Evolutionary conservation across 2,888 invertebrate genomes (phyloP), one percentile per base, ranked within the genome.

Genomic region (Ditylenchus weischeri): DNA sequence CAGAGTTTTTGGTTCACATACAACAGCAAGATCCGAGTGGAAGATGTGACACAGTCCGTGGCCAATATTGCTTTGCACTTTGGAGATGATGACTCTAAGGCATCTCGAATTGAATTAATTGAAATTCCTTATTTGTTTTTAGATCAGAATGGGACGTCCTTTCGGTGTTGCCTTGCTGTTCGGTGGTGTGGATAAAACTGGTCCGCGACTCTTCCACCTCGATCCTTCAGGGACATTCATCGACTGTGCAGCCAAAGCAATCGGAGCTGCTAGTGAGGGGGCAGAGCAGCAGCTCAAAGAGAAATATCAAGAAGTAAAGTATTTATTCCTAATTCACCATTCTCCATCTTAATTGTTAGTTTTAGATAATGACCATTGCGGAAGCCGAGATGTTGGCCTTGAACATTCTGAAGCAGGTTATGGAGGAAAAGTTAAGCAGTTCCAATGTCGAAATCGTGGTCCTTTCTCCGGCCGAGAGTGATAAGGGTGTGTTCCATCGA

Each of bases 1-100:
- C 79, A 81, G 64, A 78, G 80, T 69, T 82, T 75, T 74, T 82
- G 79, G 80, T 82, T 82, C 73, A 78, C 78, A 15, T 82, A 82
- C 75, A 79, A 79, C 43, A 69, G 74, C 21, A 81, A 82, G 68
- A 82, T 81, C 64, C 75, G 81, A 3, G 91, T 96, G 4, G 98
- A 98, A 85, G 95, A 94, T 10, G 93, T 95, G 77, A 94, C 96
- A 0, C 95, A 96, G 84, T 93, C 96, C 5, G 96, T 99, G 0
- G 95, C 96, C 54, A 95, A 96, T 85, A 86, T 98, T 78, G 96
- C 98, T n/a, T 92, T 98, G 82, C 93, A 94, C 84, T 99, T 99
- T 86, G 96, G 98, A 15, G 98, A 98, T 84, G 94, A 94, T 75
- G 94, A 95, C 83, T 91, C 91, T 80, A 93, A 94, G 84, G 85